phyloP scores from a whole-genome alignment of 2,888 invertebrate genomes.

The Anarsia innoxiella region DNA sequence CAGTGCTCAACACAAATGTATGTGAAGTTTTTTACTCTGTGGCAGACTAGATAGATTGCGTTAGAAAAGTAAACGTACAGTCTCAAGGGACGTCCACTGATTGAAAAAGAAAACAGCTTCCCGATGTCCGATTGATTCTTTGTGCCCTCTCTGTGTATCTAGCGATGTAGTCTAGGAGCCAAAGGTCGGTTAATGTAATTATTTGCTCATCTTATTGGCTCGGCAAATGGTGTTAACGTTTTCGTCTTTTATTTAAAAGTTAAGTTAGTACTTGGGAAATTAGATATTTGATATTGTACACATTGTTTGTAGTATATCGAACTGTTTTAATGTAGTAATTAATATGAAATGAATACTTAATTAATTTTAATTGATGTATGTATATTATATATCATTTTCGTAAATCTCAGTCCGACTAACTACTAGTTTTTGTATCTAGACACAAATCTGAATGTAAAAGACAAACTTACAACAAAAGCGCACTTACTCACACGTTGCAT shows the following conservation, averaged over 20 bases:
- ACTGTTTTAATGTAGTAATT: too few species aligned
- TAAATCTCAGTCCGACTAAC: not conserved
- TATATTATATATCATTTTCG: not conserved
- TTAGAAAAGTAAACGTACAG: conserved; percentile 36
- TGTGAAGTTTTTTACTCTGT: conserved; percentile 26
- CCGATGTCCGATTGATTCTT: conserved; percentile 65
- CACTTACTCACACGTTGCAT: not conserved
- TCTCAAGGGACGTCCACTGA: conserved; percentile 57
- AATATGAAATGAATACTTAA: too few species aligned
- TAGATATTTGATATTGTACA: too few species aligned
- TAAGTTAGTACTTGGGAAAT: not conserved
- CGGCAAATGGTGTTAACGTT: too few species aligned
- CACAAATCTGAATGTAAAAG: not conserved
- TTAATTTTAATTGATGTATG: too few species aligned
- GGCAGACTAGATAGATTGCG: conserved; percentile 27
- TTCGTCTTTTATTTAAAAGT: not conserved
- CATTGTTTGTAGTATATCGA: too few species aligned
- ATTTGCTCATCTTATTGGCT: too few species aligned
- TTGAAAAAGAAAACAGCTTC: conserved; percentile 71
- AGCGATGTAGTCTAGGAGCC: conserved; percentile 36
- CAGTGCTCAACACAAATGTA: conserved; percentile 3
- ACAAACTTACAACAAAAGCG: not conserved
- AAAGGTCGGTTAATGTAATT: too few species aligned
- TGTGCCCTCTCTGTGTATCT: conserved; percentile 51
- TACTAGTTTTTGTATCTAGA: not conserved